Base-by-base conservation (phyloP, 2,113 vertebrate genomes). In the Saccopteryx bilineata region DNA sequence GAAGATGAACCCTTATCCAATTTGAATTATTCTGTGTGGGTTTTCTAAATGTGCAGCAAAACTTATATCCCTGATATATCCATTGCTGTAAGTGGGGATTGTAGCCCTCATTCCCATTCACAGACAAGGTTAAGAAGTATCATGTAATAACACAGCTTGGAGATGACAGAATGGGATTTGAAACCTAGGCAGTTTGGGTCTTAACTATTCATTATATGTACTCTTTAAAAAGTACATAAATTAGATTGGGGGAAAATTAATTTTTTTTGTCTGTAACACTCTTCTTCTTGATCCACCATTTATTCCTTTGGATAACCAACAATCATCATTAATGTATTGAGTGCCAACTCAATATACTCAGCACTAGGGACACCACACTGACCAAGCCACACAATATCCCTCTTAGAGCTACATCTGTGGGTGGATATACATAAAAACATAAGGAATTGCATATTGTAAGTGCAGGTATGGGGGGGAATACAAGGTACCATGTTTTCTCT, bases 41-140 rank as follows among this genome's bases (percentile, higher is more conserved):
- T 61, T 84, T 90, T 84, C 39, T 71, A 69, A 24, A 68, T 24
- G 74, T 58, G 33, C 19, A 89, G 52, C 33, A 61, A 94, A 94
- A 79, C 28, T 66, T 52, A 58, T 31, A 17, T 52, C 33, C 13
- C 21, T 58, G 63, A 80, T 18, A n/a, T 74, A 80, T 87, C 82
- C 74, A 93, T 54, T 80, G 9, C 92, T 18, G 7, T 58, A 93
- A 58, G n/a, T 84, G 46, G 4, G 9, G 61, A 9, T 21, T 2
- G 33, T 7, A 39, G 39, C 68, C 60, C 13, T 50, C 60, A 90
- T 15, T 87, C 69, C 58, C 60, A 90, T 15, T 87, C 69, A 92
- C 19, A 90, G 14, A 15, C 21, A 90, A 83, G 13, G 6, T 33
- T 52, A 88, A 85, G 50, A 11, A 61, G 46, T 0, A 5, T 18